phyloP scores from a whole-genome alignment of 2,888 invertebrate genomes.

The Rugalucina vietnamica region DNA sequence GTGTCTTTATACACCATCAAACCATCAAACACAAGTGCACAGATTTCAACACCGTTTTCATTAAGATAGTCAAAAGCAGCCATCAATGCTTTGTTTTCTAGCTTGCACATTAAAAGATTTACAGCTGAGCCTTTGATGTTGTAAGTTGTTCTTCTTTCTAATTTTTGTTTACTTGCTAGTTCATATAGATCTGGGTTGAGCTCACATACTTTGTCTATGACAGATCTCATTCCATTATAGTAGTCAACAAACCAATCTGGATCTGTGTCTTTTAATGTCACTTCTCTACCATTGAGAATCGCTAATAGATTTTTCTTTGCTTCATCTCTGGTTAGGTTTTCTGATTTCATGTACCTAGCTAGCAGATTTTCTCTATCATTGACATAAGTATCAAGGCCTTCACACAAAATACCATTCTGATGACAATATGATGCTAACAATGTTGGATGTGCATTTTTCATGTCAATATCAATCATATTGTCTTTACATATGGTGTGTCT shows the following conservation, averaged over 20 bases:
- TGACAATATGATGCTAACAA: conserved; percentile 9
- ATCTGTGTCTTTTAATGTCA: neutral
- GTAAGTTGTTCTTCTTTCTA: no score
- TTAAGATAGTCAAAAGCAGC: conserved; percentile 10
- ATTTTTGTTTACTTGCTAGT: no score
- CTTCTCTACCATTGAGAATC: conserved; percentile 21
- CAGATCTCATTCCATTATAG: conserved; percentile 11
- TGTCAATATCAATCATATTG: neutral
- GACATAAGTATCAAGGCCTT: conserved; percentile 7
- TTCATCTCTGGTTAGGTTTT: conserved; percentile 2
- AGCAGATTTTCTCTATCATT: conserved; percentile 3
- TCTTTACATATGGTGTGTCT: no score
- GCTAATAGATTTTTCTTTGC: conserved; percentile 14
- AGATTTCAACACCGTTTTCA: neutral
- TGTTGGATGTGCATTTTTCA: neutral
- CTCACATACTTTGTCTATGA: conserved; percentile 18
- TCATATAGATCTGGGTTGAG: no score
- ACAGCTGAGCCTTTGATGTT: conserved; percentile 19
- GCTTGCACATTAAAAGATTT: conserved; percentile 17
- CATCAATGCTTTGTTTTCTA: no score
- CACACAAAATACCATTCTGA: neutral
- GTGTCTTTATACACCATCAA: conserved; percentile 20
- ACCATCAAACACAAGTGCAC: conserved; percentile 19
- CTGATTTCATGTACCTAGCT: neutral
- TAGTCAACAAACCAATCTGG: conserved; percentile 13